Conservation (phyloP, 2,888 invertebrate species). For the Axea sp. region DNA sequence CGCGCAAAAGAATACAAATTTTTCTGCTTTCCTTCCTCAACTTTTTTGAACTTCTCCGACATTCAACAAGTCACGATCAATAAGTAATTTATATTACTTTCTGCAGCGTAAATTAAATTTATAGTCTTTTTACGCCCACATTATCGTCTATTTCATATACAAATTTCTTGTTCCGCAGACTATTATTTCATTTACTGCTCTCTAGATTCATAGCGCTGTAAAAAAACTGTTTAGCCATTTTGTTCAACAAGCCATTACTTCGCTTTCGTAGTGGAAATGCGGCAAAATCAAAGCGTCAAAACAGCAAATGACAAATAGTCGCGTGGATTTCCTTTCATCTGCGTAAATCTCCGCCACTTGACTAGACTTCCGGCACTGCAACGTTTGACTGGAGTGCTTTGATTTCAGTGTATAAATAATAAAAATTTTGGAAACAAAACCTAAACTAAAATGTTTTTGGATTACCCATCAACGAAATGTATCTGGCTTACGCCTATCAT, state of each 20-base stretch:
- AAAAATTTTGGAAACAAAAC: conserved; percentile 24
- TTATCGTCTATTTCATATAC: conserved; percentile 32
- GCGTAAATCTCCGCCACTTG: conserved; percentile 63
- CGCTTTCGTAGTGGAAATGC: conserved; percentile 64
- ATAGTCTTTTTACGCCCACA: conserved; percentile 38
- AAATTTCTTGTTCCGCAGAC: conserved; percentile 32
- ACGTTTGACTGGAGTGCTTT: conserved; percentile 41
- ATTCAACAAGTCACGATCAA: conserved; percentile 29
- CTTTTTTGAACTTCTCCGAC: background rate
- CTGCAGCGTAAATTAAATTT: conserved; percentile 39
- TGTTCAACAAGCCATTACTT: conserved; percentile 56
- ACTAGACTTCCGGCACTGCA: conserved; percentile 72
- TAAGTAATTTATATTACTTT: conserved; percentile 48
- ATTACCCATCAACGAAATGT: conserved; percentile 7
- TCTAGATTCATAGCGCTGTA: conserved; percentile 30
- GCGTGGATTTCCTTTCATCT: conserved; percentile 68
- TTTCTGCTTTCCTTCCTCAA: background rate
- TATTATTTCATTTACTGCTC: conserved; percentile 42
- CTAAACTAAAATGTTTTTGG: conserved; percentile 16
- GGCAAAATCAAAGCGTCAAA: conserved; percentile 66
- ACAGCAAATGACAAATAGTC: conserved; percentile 69
- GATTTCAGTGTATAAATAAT: conserved; percentile 30
- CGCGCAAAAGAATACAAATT: background rate
- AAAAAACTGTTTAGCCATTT: conserved; percentile 39
- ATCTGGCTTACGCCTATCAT: conserved; percentile 21